These are phyloP conservation scores for Phasia obesa DNA, from an alignment of 2,888 invertebrate species.

Conservation along the genomic window DNA sequence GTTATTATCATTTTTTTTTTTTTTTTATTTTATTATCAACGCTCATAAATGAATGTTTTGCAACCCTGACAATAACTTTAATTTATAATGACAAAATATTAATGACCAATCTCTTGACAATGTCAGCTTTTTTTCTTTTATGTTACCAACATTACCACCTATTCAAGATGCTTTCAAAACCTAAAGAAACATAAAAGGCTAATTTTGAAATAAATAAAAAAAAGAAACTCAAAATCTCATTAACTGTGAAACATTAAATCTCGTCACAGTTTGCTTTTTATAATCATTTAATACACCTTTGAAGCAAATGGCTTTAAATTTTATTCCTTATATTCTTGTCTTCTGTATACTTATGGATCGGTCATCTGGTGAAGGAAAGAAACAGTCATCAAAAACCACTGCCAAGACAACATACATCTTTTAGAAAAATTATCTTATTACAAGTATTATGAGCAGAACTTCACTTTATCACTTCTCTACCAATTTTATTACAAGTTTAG, in stretches of 20 bases:
- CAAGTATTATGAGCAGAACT: constrained; percentile 55
- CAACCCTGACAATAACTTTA: too few relatives aligned
- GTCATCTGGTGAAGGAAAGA: constrained; percentile 29
- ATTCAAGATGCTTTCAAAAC: constrained; percentile 15
- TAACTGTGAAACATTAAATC: constrained; percentile 72
- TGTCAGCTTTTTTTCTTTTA: neutral
- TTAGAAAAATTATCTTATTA: constrained; percentile 48
- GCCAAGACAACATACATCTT: constrained; percentile 13
- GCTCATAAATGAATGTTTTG: too few relatives aligned
- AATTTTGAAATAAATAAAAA: constrained; percentile 32
- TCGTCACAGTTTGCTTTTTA: constrained; percentile 70
- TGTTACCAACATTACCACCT: constrained; percentile 9
- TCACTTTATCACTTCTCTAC: constrained; percentile 38
- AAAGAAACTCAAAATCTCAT: constrained; percentile 66
- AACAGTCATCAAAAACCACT: neutral
- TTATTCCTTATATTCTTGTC: constrained; percentile 3
- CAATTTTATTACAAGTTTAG: constrained; percentile 44
- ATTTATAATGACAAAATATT: too few relatives aligned
- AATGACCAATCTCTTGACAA: neutral
- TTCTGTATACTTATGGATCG: constrained; percentile 33
- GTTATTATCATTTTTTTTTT: too few relatives aligned
- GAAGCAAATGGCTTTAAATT: constrained; percentile 36
- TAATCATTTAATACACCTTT: constrained; percentile 65
- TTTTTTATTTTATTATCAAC: too few relatives aligned
- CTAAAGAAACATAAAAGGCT: neutral